These are phyloP conservation scores for Nasonia giraulti DNA, from an alignment of 1,140 invertebrate genomes.

Conservation along the genomic window DNA sequence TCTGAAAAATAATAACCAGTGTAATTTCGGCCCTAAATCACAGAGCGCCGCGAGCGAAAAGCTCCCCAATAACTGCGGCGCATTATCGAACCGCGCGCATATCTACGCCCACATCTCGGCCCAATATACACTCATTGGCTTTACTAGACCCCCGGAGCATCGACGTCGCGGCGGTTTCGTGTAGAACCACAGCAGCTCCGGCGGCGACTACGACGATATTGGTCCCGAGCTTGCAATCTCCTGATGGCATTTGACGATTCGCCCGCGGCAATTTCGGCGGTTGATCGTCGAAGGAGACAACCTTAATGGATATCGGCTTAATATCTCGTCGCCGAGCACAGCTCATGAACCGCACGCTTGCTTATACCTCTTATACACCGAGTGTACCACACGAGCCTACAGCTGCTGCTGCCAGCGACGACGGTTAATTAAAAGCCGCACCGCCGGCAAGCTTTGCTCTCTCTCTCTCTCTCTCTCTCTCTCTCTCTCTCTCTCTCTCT, in stretches of 20 bases:
- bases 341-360: neutral
- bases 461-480: too few relatives aligned
- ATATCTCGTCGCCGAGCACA: constrained; percentile 38
- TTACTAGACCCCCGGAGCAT: neutral
- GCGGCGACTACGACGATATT: neutral
- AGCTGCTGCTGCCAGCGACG: neutral
- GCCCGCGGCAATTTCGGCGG: constrained; percentile 59
- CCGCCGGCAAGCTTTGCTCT: neutral
- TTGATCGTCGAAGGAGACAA: constrained; percentile 52
- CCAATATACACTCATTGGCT: neutral
- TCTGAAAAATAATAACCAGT: neutral
- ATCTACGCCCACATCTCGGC: neutral
- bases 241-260: constrained; percentile 63
- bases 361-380: neutral
- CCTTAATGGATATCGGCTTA: constrained; percentile 59
- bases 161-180: neutral
- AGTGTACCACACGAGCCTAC: neutral
- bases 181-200: neutral
- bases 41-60: neutral
- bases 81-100: neutral
- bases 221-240: constrained; percentile 47
- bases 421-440: constrained; percentile 31
- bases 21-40: neutral
- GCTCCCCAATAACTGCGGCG: neutral
- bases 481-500: too few relatives aligned